Conservation (phyloP, 1,140 invertebrate genomes). For the Sminthurides bifidus region DNA sequence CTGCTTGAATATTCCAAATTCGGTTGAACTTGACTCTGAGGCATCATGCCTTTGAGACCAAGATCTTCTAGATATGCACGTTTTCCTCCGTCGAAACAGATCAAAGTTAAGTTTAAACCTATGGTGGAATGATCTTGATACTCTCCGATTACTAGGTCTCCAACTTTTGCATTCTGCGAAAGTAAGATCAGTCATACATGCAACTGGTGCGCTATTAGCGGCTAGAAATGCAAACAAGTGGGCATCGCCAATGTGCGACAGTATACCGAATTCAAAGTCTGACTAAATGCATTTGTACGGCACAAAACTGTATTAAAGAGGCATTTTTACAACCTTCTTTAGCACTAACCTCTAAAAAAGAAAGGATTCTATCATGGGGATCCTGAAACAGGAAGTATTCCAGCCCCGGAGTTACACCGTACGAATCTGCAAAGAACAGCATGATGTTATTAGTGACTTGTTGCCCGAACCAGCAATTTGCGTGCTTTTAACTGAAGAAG, state of each 20-base stretch:
- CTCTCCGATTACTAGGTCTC: conserved; percentile 69
- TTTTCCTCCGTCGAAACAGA: conserved; percentile 65
- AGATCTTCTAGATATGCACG: conserved; percentile 68
- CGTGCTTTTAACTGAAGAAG: neutral
- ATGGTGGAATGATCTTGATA: conserved; percentile 57
- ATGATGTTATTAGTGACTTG: neutral
- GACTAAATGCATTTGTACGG: too few relatives aligned
- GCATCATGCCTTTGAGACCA: conserved; percentile 55
- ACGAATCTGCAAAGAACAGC: conserved; percentile 48
- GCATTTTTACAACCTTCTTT: neutral
- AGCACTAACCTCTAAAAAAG: conserved; percentile 62
- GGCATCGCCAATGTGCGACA: too few relatives aligned
- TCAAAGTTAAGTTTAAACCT: conserved; percentile 64
- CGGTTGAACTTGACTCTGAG: conserved; percentile 30
- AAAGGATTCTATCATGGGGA: conserved; percentile 53
- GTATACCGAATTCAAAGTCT: too few relatives aligned
- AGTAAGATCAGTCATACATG: conserved; percentile 12
- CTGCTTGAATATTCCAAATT: conserved; percentile 32
- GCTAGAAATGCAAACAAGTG: neutral
- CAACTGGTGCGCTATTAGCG: neutral
- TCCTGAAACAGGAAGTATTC: conserved; percentile 66
- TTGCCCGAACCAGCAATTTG: neutral
- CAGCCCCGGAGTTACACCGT: conserved; percentile 69
- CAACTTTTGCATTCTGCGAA: conserved; percentile 60
- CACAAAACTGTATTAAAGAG: too few relatives aligned